Percentiles rank a stretch among this genome's conserved stretches.
These are phyloP conservation scores for Drosophila sucinea DNA, from an alignment of 1,140 invertebrate genomes.

Conservation along the genomic window DNA sequence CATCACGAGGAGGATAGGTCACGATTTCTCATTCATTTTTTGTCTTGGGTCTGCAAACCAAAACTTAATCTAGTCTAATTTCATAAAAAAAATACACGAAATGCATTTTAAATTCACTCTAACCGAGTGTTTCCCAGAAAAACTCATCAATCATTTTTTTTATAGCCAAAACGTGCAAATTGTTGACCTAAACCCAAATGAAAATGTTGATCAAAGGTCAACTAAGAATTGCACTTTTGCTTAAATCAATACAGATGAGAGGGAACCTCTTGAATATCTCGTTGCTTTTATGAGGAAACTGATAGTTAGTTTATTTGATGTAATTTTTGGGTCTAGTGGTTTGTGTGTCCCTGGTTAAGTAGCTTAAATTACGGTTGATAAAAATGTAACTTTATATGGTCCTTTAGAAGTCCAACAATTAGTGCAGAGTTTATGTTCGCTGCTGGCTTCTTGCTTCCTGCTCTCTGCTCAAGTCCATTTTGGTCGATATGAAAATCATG, in stretches of 20 bases:
- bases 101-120: too few species aligned
- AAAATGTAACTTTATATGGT: constrained; percentile 11
- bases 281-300: not conserved
- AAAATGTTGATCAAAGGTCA: not conserved
- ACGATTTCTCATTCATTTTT: too few species aligned
- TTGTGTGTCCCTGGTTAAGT: not conserved
- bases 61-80: too few species aligned
- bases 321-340: not conserved
- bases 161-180: not conserved
- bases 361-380: constrained; percentile 4
- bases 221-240: not conserved
- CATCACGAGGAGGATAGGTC: too few species aligned
- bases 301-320: too few species aligned
- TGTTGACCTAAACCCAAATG: not conserved
- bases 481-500: not conserved
- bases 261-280: not conserved
- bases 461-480: not conserved
- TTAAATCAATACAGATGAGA: not conserved
- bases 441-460: not conserved
- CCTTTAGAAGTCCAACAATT: constrained; percentile 4
- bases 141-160: constrained; percentile 4
- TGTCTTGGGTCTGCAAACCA: too few species aligned
- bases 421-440: not conserved
- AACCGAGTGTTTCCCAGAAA: not conserved
- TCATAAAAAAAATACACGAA: too few species aligned